Percentiles rank a stretch among this genome's conserved stretches.
These are phyloP conservation scores for Serripes groenlandicus DNA, from an alignment of 2,888 invertebrate genomes.

Conservation along the genomic window DNA sequence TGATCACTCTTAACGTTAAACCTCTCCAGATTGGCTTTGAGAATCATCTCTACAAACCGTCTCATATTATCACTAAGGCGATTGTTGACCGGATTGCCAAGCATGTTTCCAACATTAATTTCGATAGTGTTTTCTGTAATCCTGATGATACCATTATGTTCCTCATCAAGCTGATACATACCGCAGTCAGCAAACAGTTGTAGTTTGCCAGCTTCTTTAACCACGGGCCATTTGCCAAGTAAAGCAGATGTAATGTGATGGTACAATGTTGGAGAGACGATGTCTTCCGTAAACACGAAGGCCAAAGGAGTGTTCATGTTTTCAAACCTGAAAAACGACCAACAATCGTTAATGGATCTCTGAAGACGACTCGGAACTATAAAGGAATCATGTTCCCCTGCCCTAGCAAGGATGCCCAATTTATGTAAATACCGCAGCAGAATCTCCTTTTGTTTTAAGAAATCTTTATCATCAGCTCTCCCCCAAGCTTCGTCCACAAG, in stretches of 20 bases:
- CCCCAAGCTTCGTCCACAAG: constrained; percentile 30
- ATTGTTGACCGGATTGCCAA: constrained; percentile 4
- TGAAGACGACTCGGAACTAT: constrained; percentile 32
- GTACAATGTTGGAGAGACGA: constrained; percentile 27
- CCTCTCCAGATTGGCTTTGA: constrained; percentile 12
- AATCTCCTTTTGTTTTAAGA: constrained; percentile 18
- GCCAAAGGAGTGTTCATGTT: constrained; percentile 14
- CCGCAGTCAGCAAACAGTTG: constrained; percentile 21
- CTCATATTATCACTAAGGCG: neutral
- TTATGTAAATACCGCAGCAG: constrained; percentile 29
- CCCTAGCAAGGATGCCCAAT: constrained; percentile 28
- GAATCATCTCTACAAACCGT: constrained; percentile 14
- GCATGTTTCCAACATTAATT: neutral
- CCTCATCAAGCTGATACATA: constrained; percentile 18
- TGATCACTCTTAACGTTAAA: constrained; percentile 1
- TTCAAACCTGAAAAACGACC: neutral
- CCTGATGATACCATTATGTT: constrained; percentile 36
- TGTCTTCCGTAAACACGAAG: constrained; percentile 4
- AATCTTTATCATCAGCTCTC: constrained; percentile 3
- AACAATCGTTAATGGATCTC: neutral
- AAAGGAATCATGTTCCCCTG: constrained; percentile 15
- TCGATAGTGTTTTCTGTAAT: constrained; percentile 13
- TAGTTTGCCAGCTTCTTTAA: neutral
- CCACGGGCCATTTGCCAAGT: constrained; percentile 34
- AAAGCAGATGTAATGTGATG: constrained; percentile 33